Base-by-base conservation (phyloP, 1,140 invertebrate species). In the Coboldia fuscipes region DNA sequence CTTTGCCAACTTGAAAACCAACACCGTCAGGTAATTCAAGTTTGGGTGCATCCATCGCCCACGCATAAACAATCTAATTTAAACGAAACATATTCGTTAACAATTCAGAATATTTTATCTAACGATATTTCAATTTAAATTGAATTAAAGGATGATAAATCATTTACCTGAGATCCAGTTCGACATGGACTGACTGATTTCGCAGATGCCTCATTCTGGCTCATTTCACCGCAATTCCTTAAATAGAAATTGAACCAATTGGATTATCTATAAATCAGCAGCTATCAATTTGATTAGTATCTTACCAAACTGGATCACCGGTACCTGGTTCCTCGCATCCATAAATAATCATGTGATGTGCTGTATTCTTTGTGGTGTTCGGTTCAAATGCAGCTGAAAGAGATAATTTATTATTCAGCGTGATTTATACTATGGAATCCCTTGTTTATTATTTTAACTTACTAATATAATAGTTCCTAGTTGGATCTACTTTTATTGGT, bases 281-380 rank as follows among this genome's bases (percentile, higher is more conserved):
- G 4, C 5, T 5, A 4, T 16, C 3, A 30, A 14, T 30, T 16
- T 16, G n/a, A n/a, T n/a, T n/a, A n/a, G n/a, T n/a, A 5, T 30
- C 61, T 60, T 58, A 79, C 85, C 90, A 97, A 27, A 81, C 74
- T 27, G 65, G 54, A 41, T 80, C 68, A 34, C 68, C 57, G 24
- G 67, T 72, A 23, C 89, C 89, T 4, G 92, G 90, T 39, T 65
- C 62, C 18, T 66, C 63, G 45, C 94, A 98, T 9, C 92, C 93
- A 57, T 93, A 97, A 1, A 98, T 56, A 37, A 97, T 60, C 69
- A 97, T 96, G 53, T 98, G 94, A 62, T 98, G 94, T 8, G 85
- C 84, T 2, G 75, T 80, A 42, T 77, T 58, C 72, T 80, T 86
- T 2, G 79, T 77, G 2, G 88, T 86, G 54, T 93, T 88, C 4